These are phyloP conservation scores for Channa argus DNA, from an alignment of 2,113 vertebrate genomes.

Conservation along the genomic window DNA sequence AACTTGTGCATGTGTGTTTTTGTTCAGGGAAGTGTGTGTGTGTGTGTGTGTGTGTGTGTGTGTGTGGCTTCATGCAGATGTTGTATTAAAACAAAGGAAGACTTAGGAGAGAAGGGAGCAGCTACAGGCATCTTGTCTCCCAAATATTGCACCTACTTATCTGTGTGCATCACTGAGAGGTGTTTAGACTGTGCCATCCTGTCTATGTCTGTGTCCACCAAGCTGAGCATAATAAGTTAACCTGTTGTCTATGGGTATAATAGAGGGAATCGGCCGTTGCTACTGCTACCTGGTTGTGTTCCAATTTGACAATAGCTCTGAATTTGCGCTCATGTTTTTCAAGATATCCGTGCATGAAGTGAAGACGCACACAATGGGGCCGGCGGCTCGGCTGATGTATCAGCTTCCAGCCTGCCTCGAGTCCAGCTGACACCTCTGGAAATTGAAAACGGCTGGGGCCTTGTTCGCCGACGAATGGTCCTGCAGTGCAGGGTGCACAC, in stretches of 20 bases:
- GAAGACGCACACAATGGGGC: slow-evolving; percentile 67
- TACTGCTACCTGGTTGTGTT: slow-evolving; percentile 55
- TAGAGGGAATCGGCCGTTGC: slow-evolving; percentile 42
- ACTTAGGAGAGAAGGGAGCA: slow-evolving; percentile 23
- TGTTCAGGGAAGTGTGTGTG: background rate
- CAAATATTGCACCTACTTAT: slow-evolving; percentile 54
- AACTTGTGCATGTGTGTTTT: background rate
- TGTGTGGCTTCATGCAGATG: slow-evolving; percentile 54
- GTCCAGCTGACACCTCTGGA: slow-evolving; percentile 78
- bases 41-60: slow-evolving; percentile 9
- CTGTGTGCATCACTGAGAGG: slow-evolving; percentile 45
- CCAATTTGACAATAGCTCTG: slow-evolving; percentile 60
- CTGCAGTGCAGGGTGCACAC: slow-evolving; percentile 30
- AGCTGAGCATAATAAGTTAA: slow-evolving; percentile 53
- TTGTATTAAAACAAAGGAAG: slow-evolving; percentile 62
- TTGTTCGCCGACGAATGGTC: slow-evolving; percentile 72
- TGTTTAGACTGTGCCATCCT: slow-evolving; percentile 12
- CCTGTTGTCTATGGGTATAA: slow-evolving; percentile 68
- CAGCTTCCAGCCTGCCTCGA: slow-evolving; percentile 54
- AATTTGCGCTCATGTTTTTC: slow-evolving; percentile 59
- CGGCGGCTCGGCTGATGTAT: slow-evolving; percentile 67
- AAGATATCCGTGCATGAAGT: slow-evolving; percentile 66
- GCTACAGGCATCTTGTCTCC: slow-evolving; percentile 15
- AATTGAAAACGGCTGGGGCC: slow-evolving; percentile 78
- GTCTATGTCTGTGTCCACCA: slow-evolving; percentile 39